Conservation (phyloP, 1,140 invertebrate species). For the Danaus melanippus region DNA sequence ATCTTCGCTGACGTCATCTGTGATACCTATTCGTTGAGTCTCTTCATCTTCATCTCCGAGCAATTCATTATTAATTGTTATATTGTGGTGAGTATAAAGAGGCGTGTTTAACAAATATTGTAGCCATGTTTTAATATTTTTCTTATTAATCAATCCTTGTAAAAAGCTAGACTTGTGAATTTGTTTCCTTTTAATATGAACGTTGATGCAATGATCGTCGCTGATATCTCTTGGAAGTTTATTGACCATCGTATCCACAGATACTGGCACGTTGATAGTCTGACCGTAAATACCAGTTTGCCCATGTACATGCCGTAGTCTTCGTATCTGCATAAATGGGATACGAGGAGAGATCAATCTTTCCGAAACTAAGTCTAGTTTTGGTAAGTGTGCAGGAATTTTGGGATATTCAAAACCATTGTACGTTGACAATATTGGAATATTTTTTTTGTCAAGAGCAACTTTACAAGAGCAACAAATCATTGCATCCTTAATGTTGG, state of each 20-base stretch:
- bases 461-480: slow-evolving; percentile 25
- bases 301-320: slow-evolving; percentile 15
- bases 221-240: slow-evolving; percentile 20
- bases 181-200: slow-evolving; percentile 19
- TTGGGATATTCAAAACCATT: slow-evolving; percentile 10
- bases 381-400: slow-evolving; percentile 1
- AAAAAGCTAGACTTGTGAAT: slow-evolving; percentile 19
- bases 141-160: slow-evolving; percentile 18
- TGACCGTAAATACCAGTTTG: slow-evolving; percentile 18
- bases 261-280: slow-evolving; percentile 23
- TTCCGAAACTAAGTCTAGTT: slow-evolving; percentile 1
- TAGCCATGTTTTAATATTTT: slow-evolving; percentile 17
- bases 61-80: slow-evolving; percentile 21
- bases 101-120: slow-evolving; percentile 20
- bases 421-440: slow-evolving; percentile 6
- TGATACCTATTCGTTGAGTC: slow-evolving; percentile 9
- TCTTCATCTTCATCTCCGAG: slow-evolving; percentile 13
- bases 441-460: slow-evolving; percentile 14
- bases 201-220: slow-evolving; percentile 25
- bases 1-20: slow-evolving; percentile 21
- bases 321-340: slow-evolving; percentile 8
- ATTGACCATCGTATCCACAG: slow-evolving; percentile 22
- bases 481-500: slow-evolving; percentile 15
- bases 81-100: slow-evolving; percentile 21
- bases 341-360: neutral